Evolutionary conservation across 2,888 invertebrate genomes (phyloP).

Genomic region (Maniola hyperantus): DNA sequence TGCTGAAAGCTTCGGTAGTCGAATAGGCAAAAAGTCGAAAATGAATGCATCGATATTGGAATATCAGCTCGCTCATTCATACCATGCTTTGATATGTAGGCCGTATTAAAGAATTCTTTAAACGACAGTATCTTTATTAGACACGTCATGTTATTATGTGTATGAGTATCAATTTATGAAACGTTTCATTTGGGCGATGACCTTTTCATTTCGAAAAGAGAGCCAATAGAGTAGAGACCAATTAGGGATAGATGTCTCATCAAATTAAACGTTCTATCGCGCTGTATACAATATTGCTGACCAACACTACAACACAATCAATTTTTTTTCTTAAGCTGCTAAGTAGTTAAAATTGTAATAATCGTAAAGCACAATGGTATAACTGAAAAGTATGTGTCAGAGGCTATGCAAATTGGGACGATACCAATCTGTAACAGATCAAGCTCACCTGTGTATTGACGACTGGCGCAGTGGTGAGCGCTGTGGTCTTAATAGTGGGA

Average conservation of each 20-base stretch:
- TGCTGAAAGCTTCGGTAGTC: constrained; percentile 33
- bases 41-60: constrained; percentile 35
- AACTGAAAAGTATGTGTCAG: no score
- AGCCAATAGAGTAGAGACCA: not conserved
- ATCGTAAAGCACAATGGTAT: no score
- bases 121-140: constrained; percentile 7
- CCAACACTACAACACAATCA: no score
- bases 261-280: no score
- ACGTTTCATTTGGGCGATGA: not conserved
- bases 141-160: not conserved
- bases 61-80: constrained; percentile 24
- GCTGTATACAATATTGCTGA: no score
- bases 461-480: no score
- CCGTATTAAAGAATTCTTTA: constrained; percentile 19
- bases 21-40: constrained; percentile 34
- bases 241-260: not conserved
- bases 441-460: no score
- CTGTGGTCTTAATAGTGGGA: no score
- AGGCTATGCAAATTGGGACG: no score
- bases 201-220: not conserved
- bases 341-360: no score
- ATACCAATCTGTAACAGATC: no score
- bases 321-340: no score
- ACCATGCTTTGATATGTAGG: constrained; percentile 1
- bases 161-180: not conserved